Evolutionary conservation across 1,140 invertebrate species (phyloP), one percentile per base, ranked within the genome.

Genomic region (Neodiprion fabricii): DNA sequence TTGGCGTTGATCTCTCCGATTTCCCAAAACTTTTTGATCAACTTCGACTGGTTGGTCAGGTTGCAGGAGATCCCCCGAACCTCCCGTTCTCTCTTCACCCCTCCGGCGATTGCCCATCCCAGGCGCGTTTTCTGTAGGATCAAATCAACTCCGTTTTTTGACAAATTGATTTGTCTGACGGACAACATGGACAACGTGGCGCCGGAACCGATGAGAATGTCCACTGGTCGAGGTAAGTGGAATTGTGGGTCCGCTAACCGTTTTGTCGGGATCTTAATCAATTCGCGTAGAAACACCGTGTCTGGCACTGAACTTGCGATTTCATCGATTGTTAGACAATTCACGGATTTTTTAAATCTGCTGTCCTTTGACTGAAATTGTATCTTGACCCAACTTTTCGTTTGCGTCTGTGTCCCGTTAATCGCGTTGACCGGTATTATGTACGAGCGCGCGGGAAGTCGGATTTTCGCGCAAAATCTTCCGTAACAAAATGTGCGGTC

Each of bases 11-110:
- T 21, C 28, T 74, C 73, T 28, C 70, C 73, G 21, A 74, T 70
- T n/a, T 74, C 67, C 73, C 73, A 74, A 69, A 74, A 74, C 47
- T 67, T 69, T 9, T 74, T 74, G 65, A 74, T 21, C 17, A 67
- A 66, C 17, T 74, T 50, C 17, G 67, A 49, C 17, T 50, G 66
- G 14, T 69, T 49, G 65, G 9, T 11, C 17, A 68, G 40, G 21
- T 68, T 48, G 48, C 65, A 69, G n/a, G 65, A 49, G 10, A 67
- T 67, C 17, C 17, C 50, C 28, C n/a, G 21, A 40, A 40, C n/a
- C 65, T 70, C 7, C 7, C 17, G 9, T 72, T 72, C 48, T 69
- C n/a, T 23, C 40, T 49, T 47, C 11, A 74, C n/a, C 5, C 67
- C 67, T 47, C 73, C 73, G 17, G 17, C 17, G 17, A 21, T 21